Conservation (phyloP, 2,797 vertebrate species). For the Mormyrops attenuatus region DNA sequence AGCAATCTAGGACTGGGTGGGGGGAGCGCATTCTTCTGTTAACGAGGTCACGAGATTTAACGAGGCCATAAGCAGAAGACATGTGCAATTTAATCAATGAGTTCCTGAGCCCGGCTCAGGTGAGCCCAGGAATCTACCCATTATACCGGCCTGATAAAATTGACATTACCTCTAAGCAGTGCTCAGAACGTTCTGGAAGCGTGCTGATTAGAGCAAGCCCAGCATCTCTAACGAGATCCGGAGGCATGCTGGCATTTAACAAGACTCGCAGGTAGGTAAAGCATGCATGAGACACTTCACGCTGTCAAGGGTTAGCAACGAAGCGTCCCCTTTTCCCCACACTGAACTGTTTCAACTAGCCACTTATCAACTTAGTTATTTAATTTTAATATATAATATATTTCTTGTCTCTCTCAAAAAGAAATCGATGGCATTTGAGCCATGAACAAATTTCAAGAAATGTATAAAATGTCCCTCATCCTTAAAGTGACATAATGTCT, state of each 20-base stretch:
- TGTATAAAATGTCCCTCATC: slow-evolving; percentile 23
- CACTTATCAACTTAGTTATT: slow-evolving; percentile 46
- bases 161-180: neutral
- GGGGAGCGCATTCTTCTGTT: neutral
- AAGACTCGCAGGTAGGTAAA: neutral
- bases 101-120: neutral
- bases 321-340: slow-evolving; percentile 22
- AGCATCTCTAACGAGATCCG: neutral
- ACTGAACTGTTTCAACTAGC: slow-evolving; percentile 40
- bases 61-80: neutral
- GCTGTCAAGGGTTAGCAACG: slow-evolving; percentile 54
- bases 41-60: neutral
- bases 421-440: slow-evolving; percentile 12
- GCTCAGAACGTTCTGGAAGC: neutral
- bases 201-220: neutral
- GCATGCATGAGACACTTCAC: slow-evolving; percentile 45
- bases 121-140: neutral
- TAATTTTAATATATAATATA: neutral
- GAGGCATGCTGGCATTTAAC: neutral
- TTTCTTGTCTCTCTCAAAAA: slow-evolving; percentile 30
- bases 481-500: slow-evolving; percentile 22
- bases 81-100: neutral
- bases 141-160: neutral
- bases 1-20: neutral
- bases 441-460: slow-evolving; percentile 35